Base-by-base conservation (phyloP, 1,140 invertebrate genomes). In the Pseudomyrmex cubaensis region DNA sequence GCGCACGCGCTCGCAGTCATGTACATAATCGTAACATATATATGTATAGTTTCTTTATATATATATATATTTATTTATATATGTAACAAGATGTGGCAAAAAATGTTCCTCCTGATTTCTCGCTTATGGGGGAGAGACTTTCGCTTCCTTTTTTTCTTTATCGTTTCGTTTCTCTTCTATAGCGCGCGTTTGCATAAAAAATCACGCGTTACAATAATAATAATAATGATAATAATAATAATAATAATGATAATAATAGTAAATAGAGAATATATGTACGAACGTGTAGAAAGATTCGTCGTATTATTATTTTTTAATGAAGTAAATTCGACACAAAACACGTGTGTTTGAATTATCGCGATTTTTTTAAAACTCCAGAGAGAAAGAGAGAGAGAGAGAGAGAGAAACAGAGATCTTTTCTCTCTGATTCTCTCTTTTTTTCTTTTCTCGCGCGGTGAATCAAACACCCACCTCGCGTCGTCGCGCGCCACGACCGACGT, bases 231-330 rank as follows among this genome's bases (percentile, higher is more conserved):
- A 82, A 83, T 86, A 84, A 61, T 76, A 82, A 90, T 86, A 80
- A 73, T 80, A 86, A 75, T 77, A 88, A 56, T 76, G 77, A 90
- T 86, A 80, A 73, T 80, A 86, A 75, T 77, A 88, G 56, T 76
- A 82, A 90, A 35, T 93, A 92, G 92, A 94, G 92, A 52, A 90
- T 35, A 35, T 35, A 94, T 94, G 90, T 94, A 94, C 90, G 93
- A 94, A 94, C 91, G 93, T 94, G 91, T 94, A 94, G 93, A 94
- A 94, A 94, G 92, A 92, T 93, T 93, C 89, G 91, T 92, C 90
- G 86, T 93, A 90, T 90, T 35, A 35, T 35, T 35, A 35, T 4
- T 35, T 25, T 25, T 35, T 35, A 93, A 93, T 91, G 90, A 93
- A 92, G 90, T 92, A 93, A 93, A 94, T 93, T 93, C 90, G 92